Evolutionary conservation across 2,113 vertebrate genomes (phyloP).

Genomic region (Thryonomys swinderianus): DNA sequence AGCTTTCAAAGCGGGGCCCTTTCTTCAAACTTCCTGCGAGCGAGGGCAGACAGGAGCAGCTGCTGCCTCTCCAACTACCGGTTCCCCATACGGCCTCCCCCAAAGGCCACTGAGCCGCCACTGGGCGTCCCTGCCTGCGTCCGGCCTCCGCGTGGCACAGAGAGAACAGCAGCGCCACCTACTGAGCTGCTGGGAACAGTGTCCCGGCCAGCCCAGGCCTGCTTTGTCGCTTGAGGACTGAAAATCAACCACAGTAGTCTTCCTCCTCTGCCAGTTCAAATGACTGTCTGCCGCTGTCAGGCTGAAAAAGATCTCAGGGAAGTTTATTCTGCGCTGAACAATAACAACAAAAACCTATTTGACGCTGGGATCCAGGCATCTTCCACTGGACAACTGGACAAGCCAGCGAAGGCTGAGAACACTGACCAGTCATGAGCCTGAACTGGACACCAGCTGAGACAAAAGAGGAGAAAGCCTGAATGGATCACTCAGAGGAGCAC

Average conservation of each 20-base stretch:
- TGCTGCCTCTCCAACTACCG: not conserved
- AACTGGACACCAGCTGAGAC: not conserved
- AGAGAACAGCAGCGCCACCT: constrained; percentile 79
- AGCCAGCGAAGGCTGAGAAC: not conserved
- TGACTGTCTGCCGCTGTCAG: not conserved
- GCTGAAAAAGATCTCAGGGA: constrained; percentile 35
- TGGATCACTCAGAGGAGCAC: not conserved
- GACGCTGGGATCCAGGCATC: not conserved
- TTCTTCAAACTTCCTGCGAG: not conserved
- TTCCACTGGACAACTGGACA: not conserved
- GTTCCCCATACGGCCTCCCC: not conserved
- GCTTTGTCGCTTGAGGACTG: not conserved
- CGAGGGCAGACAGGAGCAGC: constrained; percentile 24
- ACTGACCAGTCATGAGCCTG: not conserved
- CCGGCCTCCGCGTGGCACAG: not conserved
- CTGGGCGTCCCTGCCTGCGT: not conserved
- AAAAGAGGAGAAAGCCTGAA: not conserved
- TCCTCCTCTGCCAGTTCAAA: not conserved
- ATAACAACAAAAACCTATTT: not conserved
- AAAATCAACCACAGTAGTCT: constrained; percentile 28
- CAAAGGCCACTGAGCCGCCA: not conserved
- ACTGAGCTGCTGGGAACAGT: not conserved
- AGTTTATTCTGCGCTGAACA: constrained; percentile 41
- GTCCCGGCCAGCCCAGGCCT: not conserved
- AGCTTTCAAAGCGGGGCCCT: not conserved